Conservation (phyloP, 2,888 invertebrate species). For the Odontomyia ornata region DNA sequence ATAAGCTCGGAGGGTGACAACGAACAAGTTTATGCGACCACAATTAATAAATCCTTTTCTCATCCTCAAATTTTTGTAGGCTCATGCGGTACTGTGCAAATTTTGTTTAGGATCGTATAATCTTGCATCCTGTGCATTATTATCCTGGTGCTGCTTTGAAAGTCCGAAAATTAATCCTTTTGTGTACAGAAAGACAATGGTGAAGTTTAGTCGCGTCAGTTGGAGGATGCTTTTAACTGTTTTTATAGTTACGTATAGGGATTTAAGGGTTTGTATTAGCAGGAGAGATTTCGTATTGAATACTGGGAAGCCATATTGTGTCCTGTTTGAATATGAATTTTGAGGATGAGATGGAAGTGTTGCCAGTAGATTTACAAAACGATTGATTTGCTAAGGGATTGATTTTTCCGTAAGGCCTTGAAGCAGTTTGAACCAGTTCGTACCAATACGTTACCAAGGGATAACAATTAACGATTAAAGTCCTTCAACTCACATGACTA, state of each 20-base stretch:
- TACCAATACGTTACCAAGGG: too few species aligned
- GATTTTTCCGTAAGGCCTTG: too few species aligned
- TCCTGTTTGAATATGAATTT: not conserved
- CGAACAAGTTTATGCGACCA: conserved; percentile 29
- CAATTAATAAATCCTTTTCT: conserved; percentile 33
- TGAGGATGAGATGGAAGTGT: not conserved
- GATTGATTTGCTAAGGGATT: too few species aligned
- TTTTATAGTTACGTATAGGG: conserved; percentile 8
- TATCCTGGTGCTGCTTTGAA: too few species aligned
- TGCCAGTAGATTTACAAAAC: too few species aligned
- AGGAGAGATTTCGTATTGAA: not conserved
- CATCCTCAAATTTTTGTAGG: conserved; percentile 20
- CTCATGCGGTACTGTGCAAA: not conserved
- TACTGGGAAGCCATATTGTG: conserved; percentile 7
- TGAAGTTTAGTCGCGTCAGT: conserved; percentile 18
- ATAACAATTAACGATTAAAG: too few species aligned
- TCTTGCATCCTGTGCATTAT: conserved; percentile 31
- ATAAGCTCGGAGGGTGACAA: not conserved
- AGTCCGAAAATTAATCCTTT: too few species aligned
- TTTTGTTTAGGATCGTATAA: not conserved
- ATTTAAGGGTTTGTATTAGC: not conserved
- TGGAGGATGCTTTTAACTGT: not conserved
- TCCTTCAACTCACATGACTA: not conserved
- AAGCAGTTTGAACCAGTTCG: too few species aligned
- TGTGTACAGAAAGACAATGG: not conserved